These are phyloP conservation scores for Pagetopsis macropterus DNA, from an alignment of 2,797 vertebrate species.

Conservation along the genomic window DNA sequence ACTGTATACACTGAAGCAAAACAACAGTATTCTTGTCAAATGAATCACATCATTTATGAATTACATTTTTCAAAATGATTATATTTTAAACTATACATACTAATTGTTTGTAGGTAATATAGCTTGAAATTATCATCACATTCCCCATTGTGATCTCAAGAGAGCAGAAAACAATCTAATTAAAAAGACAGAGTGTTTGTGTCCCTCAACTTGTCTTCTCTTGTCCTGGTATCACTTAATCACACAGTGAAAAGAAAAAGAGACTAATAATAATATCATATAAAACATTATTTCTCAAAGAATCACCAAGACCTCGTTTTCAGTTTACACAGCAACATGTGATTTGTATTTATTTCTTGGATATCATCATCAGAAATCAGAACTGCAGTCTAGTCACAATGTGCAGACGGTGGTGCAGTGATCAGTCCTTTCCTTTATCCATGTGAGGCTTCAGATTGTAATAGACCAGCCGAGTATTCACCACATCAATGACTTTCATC, in stretches of 20 bases:
- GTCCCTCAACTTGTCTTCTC: too few species aligned
- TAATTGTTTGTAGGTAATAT: too few species aligned
- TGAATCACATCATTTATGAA: too few species aligned
- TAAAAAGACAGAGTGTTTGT: not conserved
- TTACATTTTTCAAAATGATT: too few species aligned
- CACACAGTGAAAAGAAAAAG: too few species aligned
- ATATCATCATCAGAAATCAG: constrained; percentile 53
- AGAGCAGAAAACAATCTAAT: not conserved
- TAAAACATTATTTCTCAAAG: not conserved
- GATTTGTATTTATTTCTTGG: constrained; percentile 67
- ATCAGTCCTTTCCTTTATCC: constrained; percentile 25
- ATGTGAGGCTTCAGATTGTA: constrained; percentile 21
- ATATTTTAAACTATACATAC: too few species aligned
- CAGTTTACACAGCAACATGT: constrained; percentile 67
- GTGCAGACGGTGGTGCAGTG: constrained; percentile 40
- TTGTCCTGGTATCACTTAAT: too few species aligned
- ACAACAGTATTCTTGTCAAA: too few species aligned
- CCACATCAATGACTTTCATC: too few species aligned
- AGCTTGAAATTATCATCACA: not conserved
- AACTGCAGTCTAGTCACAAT: constrained; percentile 44
- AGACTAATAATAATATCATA: too few species aligned
- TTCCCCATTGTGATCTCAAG: not conserved
- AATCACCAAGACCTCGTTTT: constrained; percentile 18
- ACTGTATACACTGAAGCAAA: too few species aligned
- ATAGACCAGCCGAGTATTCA: constrained; percentile 1